phyloP scores from a whole-genome alignment of 1,140 invertebrate genomes.

The Parapsyche elsis region DNA sequence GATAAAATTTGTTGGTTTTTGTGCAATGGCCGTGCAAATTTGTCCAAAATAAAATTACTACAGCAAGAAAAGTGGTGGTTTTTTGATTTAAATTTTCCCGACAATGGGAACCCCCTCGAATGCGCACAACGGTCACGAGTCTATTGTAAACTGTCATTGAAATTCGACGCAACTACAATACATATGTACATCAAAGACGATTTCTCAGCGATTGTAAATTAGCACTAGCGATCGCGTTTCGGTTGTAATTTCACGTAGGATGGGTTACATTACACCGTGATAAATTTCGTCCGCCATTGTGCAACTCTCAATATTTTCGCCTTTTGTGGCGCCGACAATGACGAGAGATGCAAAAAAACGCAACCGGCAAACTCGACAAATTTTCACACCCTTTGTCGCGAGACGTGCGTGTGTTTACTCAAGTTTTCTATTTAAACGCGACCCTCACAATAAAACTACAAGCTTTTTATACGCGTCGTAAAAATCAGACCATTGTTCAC shows the following conservation, averaged over 20 bases:
- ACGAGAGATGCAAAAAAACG: constrained; percentile 30
- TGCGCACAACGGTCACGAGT: not conserved
- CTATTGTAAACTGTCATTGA: not conserved
- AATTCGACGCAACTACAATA: not conserved
- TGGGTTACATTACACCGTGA: constrained; percentile 37
- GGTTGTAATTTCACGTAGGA: not conserved
- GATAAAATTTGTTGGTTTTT: too few species aligned
- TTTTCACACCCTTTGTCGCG: constrained; percentile 55
- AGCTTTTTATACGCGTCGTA: constrained; percentile 47
- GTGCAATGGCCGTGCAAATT: too few species aligned
- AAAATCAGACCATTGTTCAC: constrained; percentile 48
- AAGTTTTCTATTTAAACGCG: constrained; percentile 48
- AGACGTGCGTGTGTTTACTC: constrained; percentile 54
- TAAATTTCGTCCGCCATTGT: constrained; percentile 48
- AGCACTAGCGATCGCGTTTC: not conserved
- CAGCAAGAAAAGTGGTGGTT: too few species aligned
- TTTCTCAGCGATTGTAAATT: constrained; percentile 10
- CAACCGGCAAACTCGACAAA: constrained; percentile 50
- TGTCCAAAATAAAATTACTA: too few species aligned
- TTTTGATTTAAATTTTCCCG: not conserved
- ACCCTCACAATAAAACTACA: constrained; percentile 34
- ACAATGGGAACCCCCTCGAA: not conserved
- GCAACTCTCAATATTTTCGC: constrained; percentile 45
- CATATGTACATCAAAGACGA: not conserved
- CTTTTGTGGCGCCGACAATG: constrained; percentile 39